These are phyloP conservation scores for Tenrec ecaudatus DNA, from an alignment of 2,113 vertebrate species.

Conservation along the genomic window DNA sequence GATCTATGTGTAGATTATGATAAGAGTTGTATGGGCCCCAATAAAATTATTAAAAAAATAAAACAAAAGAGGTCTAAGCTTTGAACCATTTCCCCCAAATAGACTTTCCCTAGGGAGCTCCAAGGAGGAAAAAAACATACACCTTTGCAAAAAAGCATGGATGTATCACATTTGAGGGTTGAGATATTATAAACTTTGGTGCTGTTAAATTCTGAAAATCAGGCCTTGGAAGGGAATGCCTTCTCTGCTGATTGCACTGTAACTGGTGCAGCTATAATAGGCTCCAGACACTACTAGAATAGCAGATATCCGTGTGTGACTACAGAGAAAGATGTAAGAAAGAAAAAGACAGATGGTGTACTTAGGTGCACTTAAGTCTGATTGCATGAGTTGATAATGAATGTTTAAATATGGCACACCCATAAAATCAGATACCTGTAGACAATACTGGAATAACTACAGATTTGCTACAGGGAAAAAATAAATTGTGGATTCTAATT, in stretches of 20 bases:
- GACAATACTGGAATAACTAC: slow-evolving; percentile 83
- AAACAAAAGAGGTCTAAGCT: slow-evolving; percentile 33
- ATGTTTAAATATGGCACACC: slow-evolving; percentile 86
- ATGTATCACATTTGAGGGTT: slow-evolving; percentile 79
- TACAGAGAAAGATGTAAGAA: slow-evolving; percentile 85
- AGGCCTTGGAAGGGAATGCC: slow-evolving; percentile 87
- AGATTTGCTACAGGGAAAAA: slow-evolving; percentile 59
- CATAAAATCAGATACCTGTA: slow-evolving; percentile 85
- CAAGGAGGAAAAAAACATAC: neutral
- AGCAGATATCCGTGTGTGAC: slow-evolving; percentile 84
- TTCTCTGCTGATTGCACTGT: slow-evolving; percentile 86
- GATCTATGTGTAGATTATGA: too few relatives aligned
- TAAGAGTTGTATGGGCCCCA: too few relatives aligned
- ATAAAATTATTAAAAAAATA: too few relatives aligned
- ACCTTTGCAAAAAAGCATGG: slow-evolving; percentile 70
- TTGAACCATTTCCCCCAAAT: slow-evolving; percentile 46
- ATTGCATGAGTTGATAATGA: slow-evolving; percentile 89
- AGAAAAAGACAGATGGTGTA: slow-evolving; percentile 90
- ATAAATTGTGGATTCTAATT: slow-evolving; percentile 65
- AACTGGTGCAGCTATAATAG: slow-evolving; percentile 87
- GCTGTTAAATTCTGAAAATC: slow-evolving; percentile 88
- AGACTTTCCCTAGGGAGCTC: slow-evolving; percentile 53
- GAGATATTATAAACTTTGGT: slow-evolving; percentile 80
- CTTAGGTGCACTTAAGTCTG: slow-evolving; percentile 90
- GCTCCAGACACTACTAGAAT: slow-evolving; percentile 87